Conservation (phyloP, 2,888 invertebrate species). For the Ormyrus labotus region DNA sequence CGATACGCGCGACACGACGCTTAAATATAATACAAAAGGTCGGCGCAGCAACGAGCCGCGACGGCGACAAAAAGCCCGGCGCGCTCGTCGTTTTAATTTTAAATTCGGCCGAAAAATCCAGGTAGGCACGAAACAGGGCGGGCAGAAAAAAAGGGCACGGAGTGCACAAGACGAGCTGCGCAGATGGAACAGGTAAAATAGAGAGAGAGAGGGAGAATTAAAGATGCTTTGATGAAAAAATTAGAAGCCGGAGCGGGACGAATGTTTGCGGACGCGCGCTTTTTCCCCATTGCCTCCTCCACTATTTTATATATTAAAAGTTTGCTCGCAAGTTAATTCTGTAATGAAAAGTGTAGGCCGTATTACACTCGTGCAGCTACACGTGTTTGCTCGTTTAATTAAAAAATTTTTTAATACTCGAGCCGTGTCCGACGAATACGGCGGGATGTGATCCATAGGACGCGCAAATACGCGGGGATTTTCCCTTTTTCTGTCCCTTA, state of each 20-base stretch:
- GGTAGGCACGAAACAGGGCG: constrained; percentile 13
- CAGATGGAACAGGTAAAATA: constrained; percentile 32
- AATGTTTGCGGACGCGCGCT: not conserved
- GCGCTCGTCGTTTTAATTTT: constrained; percentile 46
- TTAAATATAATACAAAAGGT: constrained; percentile 33
- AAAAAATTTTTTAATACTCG: no score
- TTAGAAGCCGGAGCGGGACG: constrained; percentile 8
- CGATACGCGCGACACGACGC: constrained; percentile 40
- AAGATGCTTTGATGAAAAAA: constrained; percentile 8
- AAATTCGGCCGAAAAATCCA: constrained; percentile 49
- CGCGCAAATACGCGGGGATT: no score
- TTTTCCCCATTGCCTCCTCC: no score
- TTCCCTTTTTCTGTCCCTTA: no score
- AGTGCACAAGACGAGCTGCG: constrained; percentile 2
- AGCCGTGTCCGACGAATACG: no score
- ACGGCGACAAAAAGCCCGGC: constrained; percentile 27
- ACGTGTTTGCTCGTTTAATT: no score
- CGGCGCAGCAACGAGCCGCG: constrained; percentile 28
- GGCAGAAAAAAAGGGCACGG: not conserved
- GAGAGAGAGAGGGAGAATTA: not conserved
- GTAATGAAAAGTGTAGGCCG: no score
- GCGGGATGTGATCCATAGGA: no score
- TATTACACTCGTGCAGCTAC: no score
- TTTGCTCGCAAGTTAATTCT: no score
- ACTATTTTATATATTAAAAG: no score